phyloP scores from a whole-genome alignment of 2,113 vertebrate species.

The Myrmecobius fasciatus region DNA sequence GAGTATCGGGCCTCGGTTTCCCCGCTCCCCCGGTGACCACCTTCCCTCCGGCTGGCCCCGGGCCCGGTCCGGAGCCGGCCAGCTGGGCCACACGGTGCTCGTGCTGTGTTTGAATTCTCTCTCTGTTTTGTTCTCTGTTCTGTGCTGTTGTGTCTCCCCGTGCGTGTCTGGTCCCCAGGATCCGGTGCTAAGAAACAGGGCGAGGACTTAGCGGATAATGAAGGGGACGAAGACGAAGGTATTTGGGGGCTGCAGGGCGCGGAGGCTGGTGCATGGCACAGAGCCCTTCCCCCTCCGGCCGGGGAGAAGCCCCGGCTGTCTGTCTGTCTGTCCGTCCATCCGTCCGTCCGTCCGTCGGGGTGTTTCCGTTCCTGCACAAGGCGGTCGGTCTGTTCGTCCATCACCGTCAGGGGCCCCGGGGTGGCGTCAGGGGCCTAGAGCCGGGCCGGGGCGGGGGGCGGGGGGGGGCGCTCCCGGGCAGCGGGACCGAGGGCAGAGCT shows the following conservation, averaged over 20 bases:
- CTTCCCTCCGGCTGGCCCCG: constrained; percentile 78
- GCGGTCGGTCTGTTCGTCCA: constrained; percentile 65
- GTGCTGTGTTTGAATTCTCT: constrained; percentile 96
- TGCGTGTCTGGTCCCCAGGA: constrained; percentile 95
- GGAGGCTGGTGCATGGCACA: constrained; percentile 93
- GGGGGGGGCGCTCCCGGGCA: constrained; percentile 48
- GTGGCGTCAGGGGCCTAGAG: constrained; percentile 37
- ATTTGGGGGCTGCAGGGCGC: constrained; percentile 92
- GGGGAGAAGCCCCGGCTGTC: constrained; percentile 79
- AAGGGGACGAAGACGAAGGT: constrained; percentile 99
- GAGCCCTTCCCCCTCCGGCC: constrained; percentile 78
- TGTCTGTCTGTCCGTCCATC: constrained; percentile 74
- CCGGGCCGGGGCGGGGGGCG: neutral
- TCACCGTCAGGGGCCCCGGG: constrained; percentile 64
- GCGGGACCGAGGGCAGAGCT: constrained; percentile 56
- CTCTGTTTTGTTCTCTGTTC: constrained; percentile 88
- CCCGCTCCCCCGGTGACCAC: constrained; percentile 76
- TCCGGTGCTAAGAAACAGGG: constrained; percentile 99
- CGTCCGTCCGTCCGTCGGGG: constrained; percentile 77
- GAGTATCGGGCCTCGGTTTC: constrained; percentile 75
- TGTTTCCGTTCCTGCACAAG: constrained; percentile 78
- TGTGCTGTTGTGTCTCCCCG: constrained; percentile 88
- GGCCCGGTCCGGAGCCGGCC: constrained; percentile 78
- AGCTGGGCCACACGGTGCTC: constrained; percentile 85
- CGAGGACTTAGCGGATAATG: constrained; percentile 99